phyloP scores from a whole-genome alignment of 2,797 vertebrate species.

The Molossus alvarezi region DNA sequence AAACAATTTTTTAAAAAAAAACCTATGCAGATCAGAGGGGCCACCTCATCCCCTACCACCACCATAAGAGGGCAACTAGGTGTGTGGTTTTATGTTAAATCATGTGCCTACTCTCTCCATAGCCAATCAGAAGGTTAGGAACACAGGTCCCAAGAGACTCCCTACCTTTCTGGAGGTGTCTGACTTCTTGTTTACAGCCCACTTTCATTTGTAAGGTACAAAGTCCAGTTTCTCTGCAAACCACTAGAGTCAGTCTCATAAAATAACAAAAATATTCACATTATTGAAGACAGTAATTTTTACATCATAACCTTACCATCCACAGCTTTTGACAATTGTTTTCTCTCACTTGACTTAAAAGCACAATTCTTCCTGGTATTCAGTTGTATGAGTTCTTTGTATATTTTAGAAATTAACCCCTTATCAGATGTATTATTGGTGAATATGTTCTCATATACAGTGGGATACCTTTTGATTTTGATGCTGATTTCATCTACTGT shows the following conservation, averaged over 20 bases:
- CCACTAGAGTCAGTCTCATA: conserved; percentile 1
- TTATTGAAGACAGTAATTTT: conserved; percentile 25
- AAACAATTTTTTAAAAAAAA: conserved; percentile 30
- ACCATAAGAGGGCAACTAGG: not conserved
- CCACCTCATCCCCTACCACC: not conserved
- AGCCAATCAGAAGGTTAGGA: not conserved
- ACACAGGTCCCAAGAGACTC: not conserved
- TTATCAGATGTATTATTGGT: not conserved
- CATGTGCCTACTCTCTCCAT: not conserved
- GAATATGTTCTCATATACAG: not conserved
- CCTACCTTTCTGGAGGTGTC: not conserved
- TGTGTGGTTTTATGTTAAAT: conserved; percentile 4
- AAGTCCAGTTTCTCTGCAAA: conserved; percentile 21
- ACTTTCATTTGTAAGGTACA: not conserved
- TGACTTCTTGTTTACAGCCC: not conserved
- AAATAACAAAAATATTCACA: conserved; percentile 37
- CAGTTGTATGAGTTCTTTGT: not conserved
- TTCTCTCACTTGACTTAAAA: conserved; percentile 44
- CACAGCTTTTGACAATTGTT: not conserved
- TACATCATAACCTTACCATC: conserved; percentile 48
- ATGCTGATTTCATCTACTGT: not conserved
- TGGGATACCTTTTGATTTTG: not conserved
- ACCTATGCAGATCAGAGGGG: not conserved
- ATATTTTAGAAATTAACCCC: not conserved
- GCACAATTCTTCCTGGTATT: not conserved